Conservation (phyloP, 2,113 vertebrate species). For the Theristicus caerulescens region DNA sequence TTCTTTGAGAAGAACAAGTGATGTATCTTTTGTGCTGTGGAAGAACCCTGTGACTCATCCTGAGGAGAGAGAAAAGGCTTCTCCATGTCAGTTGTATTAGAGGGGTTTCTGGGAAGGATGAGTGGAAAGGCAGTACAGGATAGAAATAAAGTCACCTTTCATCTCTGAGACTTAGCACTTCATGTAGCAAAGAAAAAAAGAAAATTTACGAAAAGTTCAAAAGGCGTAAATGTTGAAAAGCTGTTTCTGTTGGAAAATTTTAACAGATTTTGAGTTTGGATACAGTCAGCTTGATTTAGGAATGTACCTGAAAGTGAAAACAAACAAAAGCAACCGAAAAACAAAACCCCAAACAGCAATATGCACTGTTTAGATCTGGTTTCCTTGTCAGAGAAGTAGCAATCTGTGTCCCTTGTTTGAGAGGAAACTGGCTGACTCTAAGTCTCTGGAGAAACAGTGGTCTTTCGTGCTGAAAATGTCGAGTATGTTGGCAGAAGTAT, state of each 20-base stretch:
- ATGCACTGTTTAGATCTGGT: neutral
- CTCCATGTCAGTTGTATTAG: neutral
- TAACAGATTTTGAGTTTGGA: neutral
- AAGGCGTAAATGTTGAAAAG: neutral
- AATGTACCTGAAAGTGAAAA: neutral
- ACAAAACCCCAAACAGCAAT: neutral
- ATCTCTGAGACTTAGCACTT: neutral
- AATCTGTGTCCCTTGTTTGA: neutral
- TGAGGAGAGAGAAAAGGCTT: neutral
- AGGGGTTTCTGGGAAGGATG: neutral
- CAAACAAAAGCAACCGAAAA: neutral
- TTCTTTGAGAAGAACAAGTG: slow-evolving; percentile 13
- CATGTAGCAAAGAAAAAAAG: neutral
- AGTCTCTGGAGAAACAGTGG: neutral
- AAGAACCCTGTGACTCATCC: slow-evolving; percentile 27
- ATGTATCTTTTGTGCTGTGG: neutral
- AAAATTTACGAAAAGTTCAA: neutral
- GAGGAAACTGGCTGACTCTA: neutral
- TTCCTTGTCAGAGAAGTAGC: neutral
- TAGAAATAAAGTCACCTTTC: neutral
- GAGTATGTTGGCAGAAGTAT: neutral
- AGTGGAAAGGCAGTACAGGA: neutral
- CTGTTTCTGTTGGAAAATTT: neutral
- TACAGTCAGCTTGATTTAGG: neutral
- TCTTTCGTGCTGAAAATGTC: neutral